Evolutionary conservation across 2,888 invertebrate genomes (phyloP).

Genomic region (Orchesellides sinensis): DNA sequence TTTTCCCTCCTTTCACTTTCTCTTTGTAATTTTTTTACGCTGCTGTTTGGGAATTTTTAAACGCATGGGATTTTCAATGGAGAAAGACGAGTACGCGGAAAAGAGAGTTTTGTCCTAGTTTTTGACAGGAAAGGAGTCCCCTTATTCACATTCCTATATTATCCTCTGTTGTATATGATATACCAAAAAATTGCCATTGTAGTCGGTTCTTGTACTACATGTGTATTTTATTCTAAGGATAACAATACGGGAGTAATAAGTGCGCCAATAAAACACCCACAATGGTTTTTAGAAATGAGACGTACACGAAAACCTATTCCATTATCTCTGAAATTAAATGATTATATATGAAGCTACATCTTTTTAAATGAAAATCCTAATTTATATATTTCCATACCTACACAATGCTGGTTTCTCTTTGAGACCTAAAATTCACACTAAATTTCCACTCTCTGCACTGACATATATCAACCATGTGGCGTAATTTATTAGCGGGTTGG

Average conservation of each 20-base stretch:
- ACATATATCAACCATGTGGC: too few relatives aligned
- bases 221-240: too few relatives aligned
- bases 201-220: not conserved
- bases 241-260: conserved; percentile 40
- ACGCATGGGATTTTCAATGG: not conserved
- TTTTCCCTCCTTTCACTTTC: not conserved
- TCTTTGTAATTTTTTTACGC: not conserved
- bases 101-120: conserved; percentile 50
- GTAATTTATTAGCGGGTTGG: too few relatives aligned
- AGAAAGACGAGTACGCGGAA: not conserved
- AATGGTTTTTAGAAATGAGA: not conserved
- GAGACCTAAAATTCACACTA: too few relatives aligned
- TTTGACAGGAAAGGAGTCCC: conserved; percentile 56
- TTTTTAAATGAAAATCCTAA: too few relatives aligned
- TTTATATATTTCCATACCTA: too few relatives aligned
- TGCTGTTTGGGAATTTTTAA: not conserved
- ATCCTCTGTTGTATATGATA: not conserved
- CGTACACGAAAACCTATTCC: conserved; percentile 43
- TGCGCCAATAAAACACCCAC: conserved; percentile 54
- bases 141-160: conserved; percentile 16
- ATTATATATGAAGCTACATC: too few relatives aligned
- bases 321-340: conserved; percentile 46
- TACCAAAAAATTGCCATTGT: not conserved
- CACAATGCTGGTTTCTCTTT: too few relatives aligned
- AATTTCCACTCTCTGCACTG: not conserved